Percentiles rank a stretch among this genome's conserved stretches.
phyloP scores from a whole-genome alignment of 2,888 invertebrate species.

The Capitulum mitella region DNA sequence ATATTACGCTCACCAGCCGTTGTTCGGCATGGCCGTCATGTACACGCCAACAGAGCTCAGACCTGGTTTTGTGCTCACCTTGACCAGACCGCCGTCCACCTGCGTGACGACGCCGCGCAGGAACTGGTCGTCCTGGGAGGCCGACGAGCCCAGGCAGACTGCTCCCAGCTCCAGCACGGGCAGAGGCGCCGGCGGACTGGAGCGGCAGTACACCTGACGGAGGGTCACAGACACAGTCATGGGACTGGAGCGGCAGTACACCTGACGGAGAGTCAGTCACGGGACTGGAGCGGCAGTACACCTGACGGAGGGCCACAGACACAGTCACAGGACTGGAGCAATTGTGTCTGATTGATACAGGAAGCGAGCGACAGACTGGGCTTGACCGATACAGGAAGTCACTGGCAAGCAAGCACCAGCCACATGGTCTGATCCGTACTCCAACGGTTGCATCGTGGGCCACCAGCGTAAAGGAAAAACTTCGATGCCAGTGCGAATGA shows the following conservation, averaged over 20 bases:
- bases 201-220: not conserved
- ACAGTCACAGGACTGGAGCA: not conserved
- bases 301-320: not conserved
- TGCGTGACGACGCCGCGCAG: constrained; percentile 19
- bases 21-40: too few relatives aligned
- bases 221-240: not conserved
- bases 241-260: too few relatives aligned
- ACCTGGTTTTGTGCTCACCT: not conserved
- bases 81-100: not conserved
- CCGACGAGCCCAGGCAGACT: not conserved
- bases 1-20: too few relatives aligned
- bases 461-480: too few relatives aligned
- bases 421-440: too few relatives aligned
- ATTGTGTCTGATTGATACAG: too few relatives aligned
- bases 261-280: too few relatives aligned
- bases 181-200: not conserved
- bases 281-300: not conserved
- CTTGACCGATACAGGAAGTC: too few relatives aligned
- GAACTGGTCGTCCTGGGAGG: not conserved
- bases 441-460: too few relatives aligned
- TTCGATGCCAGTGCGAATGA: too few relatives aligned
- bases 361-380: too few relatives aligned
- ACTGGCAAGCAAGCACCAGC: too few relatives aligned
- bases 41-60: not conserved
- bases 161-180: not conserved